These are phyloP conservation scores for Ophioninae sp. DNA, from an alignment of 2,888 invertebrate genomes.

Conservation along the genomic window DNA sequence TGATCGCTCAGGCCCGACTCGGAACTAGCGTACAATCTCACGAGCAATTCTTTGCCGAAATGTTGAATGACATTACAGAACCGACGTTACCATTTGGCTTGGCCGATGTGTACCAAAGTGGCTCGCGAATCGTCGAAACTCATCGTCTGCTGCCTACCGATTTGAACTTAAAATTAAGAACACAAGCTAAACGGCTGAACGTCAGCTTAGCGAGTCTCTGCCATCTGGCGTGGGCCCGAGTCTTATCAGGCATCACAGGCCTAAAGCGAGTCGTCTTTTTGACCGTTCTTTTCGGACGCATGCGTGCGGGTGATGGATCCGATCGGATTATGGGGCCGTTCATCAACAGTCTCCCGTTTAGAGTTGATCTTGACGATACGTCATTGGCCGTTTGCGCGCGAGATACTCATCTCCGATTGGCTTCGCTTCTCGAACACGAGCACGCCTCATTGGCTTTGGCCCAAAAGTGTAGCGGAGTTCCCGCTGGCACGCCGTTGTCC, in stretches of 20 bases:
- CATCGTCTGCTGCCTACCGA: neutral
- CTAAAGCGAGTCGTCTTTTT: slow-evolving; percentile 4
- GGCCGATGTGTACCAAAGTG: slow-evolving; percentile 2
- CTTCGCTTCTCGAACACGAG: slow-evolving; percentile 19
- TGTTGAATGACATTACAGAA: neutral
- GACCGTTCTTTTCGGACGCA: slow-evolving; percentile 17
- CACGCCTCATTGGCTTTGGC: slow-evolving; percentile 16
- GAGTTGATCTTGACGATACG: neutral
- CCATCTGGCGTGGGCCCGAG: slow-evolving; percentile 22
- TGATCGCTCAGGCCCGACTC: slow-evolving; percentile 4
- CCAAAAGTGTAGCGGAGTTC: slow-evolving; percentile 8
- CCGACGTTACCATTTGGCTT: slow-evolving; percentile 15
- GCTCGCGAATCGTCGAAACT: neutral
- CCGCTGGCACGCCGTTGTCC: neutral
- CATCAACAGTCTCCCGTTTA: slow-evolving; percentile 11
- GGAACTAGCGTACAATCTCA: neutral
- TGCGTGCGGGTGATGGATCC: neutral
- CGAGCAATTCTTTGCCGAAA: neutral
- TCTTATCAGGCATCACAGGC: slow-evolving; percentile 6
- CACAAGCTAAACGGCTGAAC: slow-evolving; percentile 3
- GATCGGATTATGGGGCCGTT: slow-evolving; percentile 7
- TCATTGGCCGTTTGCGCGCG: neutral
- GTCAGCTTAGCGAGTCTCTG: slow-evolving; percentile 28
- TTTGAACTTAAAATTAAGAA: neutral
- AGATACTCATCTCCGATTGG: neutral